Evolutionary conservation across 2,797 vertebrate genomes (phyloP), one percentile per base, ranked within the genome.

Genomic region (Sebastolobus altivelis): DNA sequence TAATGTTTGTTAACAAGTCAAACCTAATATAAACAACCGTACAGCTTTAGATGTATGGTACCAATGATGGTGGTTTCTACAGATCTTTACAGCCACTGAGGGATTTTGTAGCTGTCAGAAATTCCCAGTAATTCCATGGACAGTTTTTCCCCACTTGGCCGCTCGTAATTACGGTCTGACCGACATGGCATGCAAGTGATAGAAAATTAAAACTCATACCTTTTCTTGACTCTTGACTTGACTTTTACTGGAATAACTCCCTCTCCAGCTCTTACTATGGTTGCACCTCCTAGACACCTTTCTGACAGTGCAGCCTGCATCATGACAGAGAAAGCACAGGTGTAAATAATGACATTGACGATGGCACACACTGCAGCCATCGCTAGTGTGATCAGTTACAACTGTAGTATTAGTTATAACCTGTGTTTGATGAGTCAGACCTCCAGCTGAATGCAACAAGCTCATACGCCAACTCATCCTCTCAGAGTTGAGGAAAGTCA

Each of bases 321-420:
- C 55, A 14, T 58, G 43, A 38, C 13, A 40, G 61, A n/a, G 29
- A 60, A 55, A n/a, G 40, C 65, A 54, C 58, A 77, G 59, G 10
- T 63, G 66, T 33, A 9, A 20, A 10, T 25, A 27, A 56, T n/a
- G 22, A 22, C 60, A 37, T 35, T 40, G 62, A 55, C 1, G 5
- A 56, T 18, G 11, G 1, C 31, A 20, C 37, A 25, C 3, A n/a
- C n/a, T 6, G 49, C 5, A 22, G 14, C 29, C n/a, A 11, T 22
- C 2, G 3, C 29, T 35, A 52, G 33, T 35, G 55, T 60, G 55
- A 55, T 61, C 29, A 38, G 43, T 18, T 22, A 11, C 25, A 55
- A 35, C 13, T 63, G 33, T 31, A 10, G 27, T n/a, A n/a, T 37
- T 13, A 13, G 54, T 38, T 22, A 6, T 11, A 22, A 33, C 4